phyloP scores from a whole-genome alignment of 2,797 vertebrate genomes.

The Picus viridis region DNA sequence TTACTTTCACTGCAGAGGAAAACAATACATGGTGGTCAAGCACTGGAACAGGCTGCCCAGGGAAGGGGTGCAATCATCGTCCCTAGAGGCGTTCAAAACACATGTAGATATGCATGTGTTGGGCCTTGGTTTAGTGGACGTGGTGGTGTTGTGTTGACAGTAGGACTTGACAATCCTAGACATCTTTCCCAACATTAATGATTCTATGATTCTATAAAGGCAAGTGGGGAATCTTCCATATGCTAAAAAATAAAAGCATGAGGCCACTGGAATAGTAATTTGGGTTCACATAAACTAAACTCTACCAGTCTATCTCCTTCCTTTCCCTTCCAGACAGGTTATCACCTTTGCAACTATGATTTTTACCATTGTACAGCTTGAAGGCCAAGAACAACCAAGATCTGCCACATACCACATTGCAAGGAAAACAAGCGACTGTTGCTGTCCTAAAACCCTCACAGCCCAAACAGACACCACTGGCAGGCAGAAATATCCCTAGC shows the following conservation, averaged over 20 bases:
- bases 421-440: background rate
- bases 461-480: background rate
- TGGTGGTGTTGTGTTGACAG: too few relatives aligned
- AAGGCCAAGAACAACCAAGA: background rate
- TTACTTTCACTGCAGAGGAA: background rate
- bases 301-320: background rate
- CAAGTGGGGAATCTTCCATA: background rate
- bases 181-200: too few relatives aligned
- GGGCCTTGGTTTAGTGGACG: too few relatives aligned
- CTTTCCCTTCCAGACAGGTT: background rate
- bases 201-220: background rate
- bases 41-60: too few relatives aligned
- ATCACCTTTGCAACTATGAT: background rate
- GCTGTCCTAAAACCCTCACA: background rate
- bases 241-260: background rate
- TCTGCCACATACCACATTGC: fast-evolving
- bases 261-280: background rate
- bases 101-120: too few relatives aligned
- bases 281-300: background rate
- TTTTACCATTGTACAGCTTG: background rate
- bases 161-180: too few relatives aligned
- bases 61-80: too few relatives aligned
- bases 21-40: background rate
- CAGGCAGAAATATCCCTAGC: background rate
- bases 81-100: too few relatives aligned